Base-by-base conservation (phyloP, 2,113 vertebrate species). In the Microcebus tavaratra region DNA sequence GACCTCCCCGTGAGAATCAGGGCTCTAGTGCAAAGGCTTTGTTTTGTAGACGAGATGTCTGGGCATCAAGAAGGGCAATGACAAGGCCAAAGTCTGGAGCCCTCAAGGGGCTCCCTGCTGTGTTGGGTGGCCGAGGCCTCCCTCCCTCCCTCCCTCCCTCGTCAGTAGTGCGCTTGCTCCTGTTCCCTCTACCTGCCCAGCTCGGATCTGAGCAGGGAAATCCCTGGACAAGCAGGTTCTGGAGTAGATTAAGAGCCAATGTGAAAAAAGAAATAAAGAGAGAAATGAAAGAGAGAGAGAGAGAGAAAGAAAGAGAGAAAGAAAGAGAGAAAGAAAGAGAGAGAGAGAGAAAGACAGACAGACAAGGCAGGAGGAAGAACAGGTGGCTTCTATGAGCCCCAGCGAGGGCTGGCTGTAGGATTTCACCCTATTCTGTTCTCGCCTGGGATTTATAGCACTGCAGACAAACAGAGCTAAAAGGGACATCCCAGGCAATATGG, bases 61-160 rank as follows among this genome's bases (percentile, higher is more conserved):
- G n/a, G 72, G 63, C n/a, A 29, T 0, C 0, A 78, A 57, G 39
- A 18, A 2, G 15, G 61, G 20, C 7, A 36, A 3, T 59, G 23
- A 39, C 48, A 0, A 17, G 18, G 45, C 36, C 70, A 17, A 36
- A 3, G 23, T 25, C 86, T 23, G 6, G 8, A 61, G 86, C 10
- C 50, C 45, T 42, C 0, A 1, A 18, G 55, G 48, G 9, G 50
- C 31, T 21, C 15, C 59, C 48, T 14, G 5, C 42, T 1, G 0
- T 13, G 7, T 6, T 17, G 25, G 48, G 23, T 0, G 3, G 34
- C 14, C 42, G 57, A 53, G 34, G 59, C 34, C 45, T 17, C 9
- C 31, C 23, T n/a, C 23, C 34, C 45, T 17, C 9, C 31, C 23
- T n/a, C 23, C 5, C 57, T 70, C 5, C 15, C 57, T 70, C 3